Evolutionary conservation across 1,140 invertebrate genomes (phyloP).

Genomic region (Heliconius congener): DNA sequence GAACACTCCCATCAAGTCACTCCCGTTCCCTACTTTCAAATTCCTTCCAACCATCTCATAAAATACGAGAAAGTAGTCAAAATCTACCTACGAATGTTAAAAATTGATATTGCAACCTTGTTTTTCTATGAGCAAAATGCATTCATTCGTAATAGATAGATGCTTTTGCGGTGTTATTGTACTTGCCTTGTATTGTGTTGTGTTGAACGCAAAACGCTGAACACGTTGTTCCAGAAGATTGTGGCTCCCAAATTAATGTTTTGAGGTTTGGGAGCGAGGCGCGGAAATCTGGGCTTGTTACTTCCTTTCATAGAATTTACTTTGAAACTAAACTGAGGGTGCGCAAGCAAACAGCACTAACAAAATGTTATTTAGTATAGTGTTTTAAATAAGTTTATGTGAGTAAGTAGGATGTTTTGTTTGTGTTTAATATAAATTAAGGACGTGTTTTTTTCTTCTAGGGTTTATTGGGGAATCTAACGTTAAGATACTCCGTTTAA

Average conservation of each 20-base stretch:
- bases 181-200: neutral
- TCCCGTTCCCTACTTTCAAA: neutral
- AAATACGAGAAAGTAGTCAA: neutral
- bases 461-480: no score
- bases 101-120: neutral
- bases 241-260: conserved; percentile 43
- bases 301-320: conserved; percentile 15
- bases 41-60: neutral
- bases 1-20: neutral
- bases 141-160: conserved; percentile 2
- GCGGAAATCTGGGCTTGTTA: conserved; percentile 30
- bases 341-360: neutral
- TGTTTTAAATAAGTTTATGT: neutral
- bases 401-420: no score
- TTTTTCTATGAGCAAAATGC: neutral
- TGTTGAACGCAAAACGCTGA: conserved; percentile 6
- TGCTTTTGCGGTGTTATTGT: conserved; percentile 2
- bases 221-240: conserved; percentile 40
- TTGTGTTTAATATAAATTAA: no score
- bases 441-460: no score
- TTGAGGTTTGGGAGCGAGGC: conserved; percentile 32
- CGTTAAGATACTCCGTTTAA: no score
- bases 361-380: neutral
- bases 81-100: neutral
- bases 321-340: conserved; percentile 10